Evolutionary conservation across 2,888 invertebrate species (phyloP).

Genomic region (Atrina japonica): DNA sequence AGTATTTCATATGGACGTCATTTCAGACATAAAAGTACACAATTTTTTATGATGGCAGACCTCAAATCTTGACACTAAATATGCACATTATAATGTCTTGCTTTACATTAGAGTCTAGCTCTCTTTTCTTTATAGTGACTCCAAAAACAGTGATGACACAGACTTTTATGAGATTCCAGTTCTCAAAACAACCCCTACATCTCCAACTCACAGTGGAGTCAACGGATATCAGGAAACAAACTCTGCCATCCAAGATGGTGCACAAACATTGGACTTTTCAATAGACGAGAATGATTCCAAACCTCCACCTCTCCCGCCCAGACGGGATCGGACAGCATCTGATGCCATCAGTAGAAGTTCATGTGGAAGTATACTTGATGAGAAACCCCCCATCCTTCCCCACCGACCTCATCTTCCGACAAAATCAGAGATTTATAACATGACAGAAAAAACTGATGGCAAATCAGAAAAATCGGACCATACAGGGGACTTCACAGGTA

Average conservation of each 20-base stretch:
- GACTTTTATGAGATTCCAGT: constrained; percentile 46
- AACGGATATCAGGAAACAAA: constrained; percentile 33
- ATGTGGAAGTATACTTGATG: constrained; percentile 49
- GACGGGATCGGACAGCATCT: constrained; percentile 59
- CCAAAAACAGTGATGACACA: constrained; percentile 27
- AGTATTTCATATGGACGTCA: no score
- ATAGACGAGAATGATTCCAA: constrained; percentile 11
- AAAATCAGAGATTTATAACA: constrained; percentile 35
- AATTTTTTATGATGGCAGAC: no score
- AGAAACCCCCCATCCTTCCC: constrained; percentile 55
- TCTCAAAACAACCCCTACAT: constrained; percentile 11
- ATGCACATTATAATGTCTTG: no score
- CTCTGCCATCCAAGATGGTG: neutral
- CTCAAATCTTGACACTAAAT: no score
- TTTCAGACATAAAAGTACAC: no score
- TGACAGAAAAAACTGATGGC: constrained; percentile 23
- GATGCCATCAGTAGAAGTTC: constrained; percentile 52
- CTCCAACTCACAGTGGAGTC: neutral
- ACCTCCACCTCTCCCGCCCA: constrained; percentile 68
- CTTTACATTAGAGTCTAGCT: no score
- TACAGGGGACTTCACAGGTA: constrained; percentile 5
- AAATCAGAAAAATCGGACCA: constrained; percentile 16
- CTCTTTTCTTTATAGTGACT: constrained; percentile 18
- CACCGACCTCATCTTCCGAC: constrained; percentile 53
- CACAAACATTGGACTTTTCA: neutral